Evolutionary conservation across 2,888 invertebrate species (phyloP).

Genomic region (Spialia ferax): DNA sequence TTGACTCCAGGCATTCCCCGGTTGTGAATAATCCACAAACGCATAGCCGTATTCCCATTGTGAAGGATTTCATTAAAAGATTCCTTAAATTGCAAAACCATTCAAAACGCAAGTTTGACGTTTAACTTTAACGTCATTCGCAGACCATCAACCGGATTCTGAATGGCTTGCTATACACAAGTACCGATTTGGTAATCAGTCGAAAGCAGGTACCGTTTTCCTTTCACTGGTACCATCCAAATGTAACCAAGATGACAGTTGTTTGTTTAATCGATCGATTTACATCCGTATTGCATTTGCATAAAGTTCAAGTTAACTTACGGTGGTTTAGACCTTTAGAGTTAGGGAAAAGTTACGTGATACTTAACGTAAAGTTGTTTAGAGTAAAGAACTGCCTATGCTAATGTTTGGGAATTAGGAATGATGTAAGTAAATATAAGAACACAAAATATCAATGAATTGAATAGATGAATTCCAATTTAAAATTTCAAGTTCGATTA

Average conservation of each 20-base stretch:
- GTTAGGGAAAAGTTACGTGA: slow-evolving; percentile 15
- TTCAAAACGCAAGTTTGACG: too few species aligned
- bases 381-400: not conserved
- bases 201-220: slow-evolving; percentile 42
- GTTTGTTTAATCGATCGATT: slow-evolving; percentile 6
- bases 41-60: too few species aligned
- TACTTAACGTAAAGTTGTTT: slow-evolving; percentile 1
- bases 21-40: too few species aligned
- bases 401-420: slow-evolving; percentile 24
- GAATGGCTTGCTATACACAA: slow-evolving; percentile 17
- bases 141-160: slow-evolving; percentile 12
- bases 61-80: too few species aligned
- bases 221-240: slow-evolving; percentile 45
- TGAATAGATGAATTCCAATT: too few species aligned
- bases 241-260: slow-evolving; percentile 35
- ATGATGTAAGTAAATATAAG: too few species aligned
- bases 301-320: not conserved
- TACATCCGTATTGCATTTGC: not conserved
- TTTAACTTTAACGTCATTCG: slow-evolving; percentile 10
- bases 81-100: too few species aligned
- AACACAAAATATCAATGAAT: too few species aligned
- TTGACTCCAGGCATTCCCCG: too few species aligned
- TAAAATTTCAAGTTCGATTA: too few species aligned
- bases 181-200: slow-evolving; percentile 28
- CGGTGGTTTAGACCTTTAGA: not conserved